Evolutionary conservation across 1,140 invertebrate species (phyloP).

Genomic region (Coelopa frigida): DNA sequence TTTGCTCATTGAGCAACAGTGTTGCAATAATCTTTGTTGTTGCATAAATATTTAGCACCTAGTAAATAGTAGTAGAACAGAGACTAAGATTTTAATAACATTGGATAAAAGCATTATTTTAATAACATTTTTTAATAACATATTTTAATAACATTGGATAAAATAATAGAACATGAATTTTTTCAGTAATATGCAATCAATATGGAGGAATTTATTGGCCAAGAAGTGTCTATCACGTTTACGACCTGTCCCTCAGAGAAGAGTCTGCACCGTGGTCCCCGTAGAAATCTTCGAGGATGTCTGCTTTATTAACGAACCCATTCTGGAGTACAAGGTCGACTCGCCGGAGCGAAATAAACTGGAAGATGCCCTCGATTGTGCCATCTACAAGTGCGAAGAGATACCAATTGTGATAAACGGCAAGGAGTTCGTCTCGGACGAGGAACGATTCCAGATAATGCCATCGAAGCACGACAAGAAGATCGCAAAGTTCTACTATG

Average conservation of each 20-base stretch:
- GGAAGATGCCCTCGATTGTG: conserved; percentile 60
- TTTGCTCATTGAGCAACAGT: neutral
- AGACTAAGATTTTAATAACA: too few species aligned
- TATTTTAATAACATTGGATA: too few species aligned
- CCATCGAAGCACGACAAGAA: conserved; percentile 79
- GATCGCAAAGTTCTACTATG: conserved; percentile 85
- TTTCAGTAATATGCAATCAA: too few species aligned
- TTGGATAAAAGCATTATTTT: too few species aligned
- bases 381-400: conserved; percentile 57
- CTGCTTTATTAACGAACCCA: conserved; percentile 59
- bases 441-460: conserved; percentile 63
- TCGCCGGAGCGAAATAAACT: conserved; percentile 73
- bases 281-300: conserved; percentile 49
- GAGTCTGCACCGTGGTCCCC: conserved; percentile 54
- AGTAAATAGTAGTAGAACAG: too few species aligned
- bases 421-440: conserved; percentile 66
- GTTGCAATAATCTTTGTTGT: neutral
- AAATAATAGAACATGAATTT: too few species aligned
- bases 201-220: too few species aligned
- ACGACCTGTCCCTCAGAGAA: conserved; percentile 36
- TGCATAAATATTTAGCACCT: neutral
- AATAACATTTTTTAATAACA: too few species aligned
- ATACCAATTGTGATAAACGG: conserved; percentile 87
- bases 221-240: neutral
- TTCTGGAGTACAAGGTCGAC: conserved; percentile 72